Conservation (phyloP, 2,888 invertebrate species). For the Helleia helle region DNA sequence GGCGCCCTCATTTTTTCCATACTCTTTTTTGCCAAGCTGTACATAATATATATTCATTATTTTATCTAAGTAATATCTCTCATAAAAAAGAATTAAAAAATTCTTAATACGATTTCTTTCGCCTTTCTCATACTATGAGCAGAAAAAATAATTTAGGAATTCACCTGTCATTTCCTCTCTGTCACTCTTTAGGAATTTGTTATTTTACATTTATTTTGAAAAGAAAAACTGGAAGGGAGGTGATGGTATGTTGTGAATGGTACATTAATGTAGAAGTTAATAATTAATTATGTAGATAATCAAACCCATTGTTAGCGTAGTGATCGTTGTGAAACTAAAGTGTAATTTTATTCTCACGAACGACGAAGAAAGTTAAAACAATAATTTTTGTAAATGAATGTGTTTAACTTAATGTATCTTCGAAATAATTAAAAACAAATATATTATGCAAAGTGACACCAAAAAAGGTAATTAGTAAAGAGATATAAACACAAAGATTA, state of each 20-base stretch:
- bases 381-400: conserved; percentile 27
- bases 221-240: conserved; percentile 5
- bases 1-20: no score
- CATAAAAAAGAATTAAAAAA: no score
- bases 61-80: no score
- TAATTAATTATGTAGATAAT: conserved; percentile 57
- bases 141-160: no score
- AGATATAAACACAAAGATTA: neutral
- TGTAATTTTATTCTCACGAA: conserved; percentile 48
- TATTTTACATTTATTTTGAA: conserved; percentile 24
- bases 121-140: no score
- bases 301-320: conserved; percentile 52
- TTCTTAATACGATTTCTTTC: no score
- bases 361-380: conserved; percentile 53
- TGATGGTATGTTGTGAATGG: conserved; percentile 12
- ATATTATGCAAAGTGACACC: neutral
- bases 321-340: conserved; percentile 53
- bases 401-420: conserved; percentile 14
- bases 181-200: conserved; percentile 17
- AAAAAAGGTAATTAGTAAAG: neutral
- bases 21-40: no score
- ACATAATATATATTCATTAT: no score
- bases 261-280: conserved; percentile 22
- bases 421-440: neutral
- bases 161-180: neutral